Evolutionary conservation across 2,797 vertebrate species (phyloP).

Genomic region (Spea hammondii): DNA sequence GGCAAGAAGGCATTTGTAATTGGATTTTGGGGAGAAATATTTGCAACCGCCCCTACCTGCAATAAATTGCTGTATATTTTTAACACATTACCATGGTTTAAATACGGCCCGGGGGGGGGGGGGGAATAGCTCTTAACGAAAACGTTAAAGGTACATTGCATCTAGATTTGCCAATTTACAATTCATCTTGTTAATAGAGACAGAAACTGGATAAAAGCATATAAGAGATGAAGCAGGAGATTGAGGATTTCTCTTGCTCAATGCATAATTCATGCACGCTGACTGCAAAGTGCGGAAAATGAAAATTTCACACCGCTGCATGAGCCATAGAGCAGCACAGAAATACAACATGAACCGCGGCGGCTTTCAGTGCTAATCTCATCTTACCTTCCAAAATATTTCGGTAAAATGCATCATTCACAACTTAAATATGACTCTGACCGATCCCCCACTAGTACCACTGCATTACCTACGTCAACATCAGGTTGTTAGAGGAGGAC

Average conservation of each 20-base stretch:
- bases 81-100: too few species aligned
- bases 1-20: too few species aligned
- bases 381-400: conserved; percentile 78
- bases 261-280: conserved; percentile 99
- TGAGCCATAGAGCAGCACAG: conserved; percentile 86
- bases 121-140: conserved; percentile 83
- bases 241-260: conserved; percentile 82
- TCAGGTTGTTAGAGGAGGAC: too few species aligned
- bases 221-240: conserved; percentile 98
- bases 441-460: conserved; percentile 77
- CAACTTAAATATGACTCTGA: conserved; percentile 75
- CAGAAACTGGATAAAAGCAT: conserved; percentile 93
- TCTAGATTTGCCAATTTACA: conserved; percentile 88
- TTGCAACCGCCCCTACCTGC: too few species aligned
- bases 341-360: conserved; percentile 79
- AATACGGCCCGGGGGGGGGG: too few species aligned
- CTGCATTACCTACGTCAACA: conserved; percentile 61
- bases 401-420: conserved; percentile 79
- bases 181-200: conserved; percentile 99
- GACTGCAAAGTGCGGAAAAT: conserved; percentile 99
- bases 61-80: too few species aligned
- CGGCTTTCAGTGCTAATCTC: conserved; percentile 77
- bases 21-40: too few species aligned
- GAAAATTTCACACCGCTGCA: conserved; percentile 98
- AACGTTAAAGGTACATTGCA: conserved; percentile 87